phyloP scores from a whole-genome alignment of 1,140 invertebrate genomes.

The Subanguina moxae region DNA sequence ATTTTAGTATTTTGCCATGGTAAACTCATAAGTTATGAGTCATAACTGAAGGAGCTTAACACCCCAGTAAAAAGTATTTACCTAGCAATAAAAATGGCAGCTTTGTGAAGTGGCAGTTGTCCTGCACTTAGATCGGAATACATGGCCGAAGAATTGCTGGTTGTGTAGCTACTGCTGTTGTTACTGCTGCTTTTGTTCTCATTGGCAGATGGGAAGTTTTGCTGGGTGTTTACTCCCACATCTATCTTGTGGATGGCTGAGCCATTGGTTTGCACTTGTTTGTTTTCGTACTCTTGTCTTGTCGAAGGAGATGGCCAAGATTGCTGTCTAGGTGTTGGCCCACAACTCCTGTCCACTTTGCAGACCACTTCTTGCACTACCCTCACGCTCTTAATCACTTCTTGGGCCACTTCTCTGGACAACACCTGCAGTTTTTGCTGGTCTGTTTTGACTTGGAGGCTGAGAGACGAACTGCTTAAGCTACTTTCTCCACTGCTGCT shows the following conservation, averaged over 20 bases:
- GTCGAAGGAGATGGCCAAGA: background rate
- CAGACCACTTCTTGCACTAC: background rate
- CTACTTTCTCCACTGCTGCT: slow-evolving; percentile 6
- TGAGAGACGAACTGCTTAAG: background rate
- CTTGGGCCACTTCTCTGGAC: background rate
- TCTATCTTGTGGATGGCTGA: background rate
- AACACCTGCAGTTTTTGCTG: background rate
- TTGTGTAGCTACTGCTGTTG: background rate
- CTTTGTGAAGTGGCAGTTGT: slow-evolving; percentile 1
- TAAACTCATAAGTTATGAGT: background rate
- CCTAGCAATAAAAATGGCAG: background rate
- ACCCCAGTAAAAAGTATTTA: too few species aligned
- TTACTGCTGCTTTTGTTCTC: background rate
- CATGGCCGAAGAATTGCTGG: background rate
- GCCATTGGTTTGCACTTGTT: slow-evolving; percentile 5
- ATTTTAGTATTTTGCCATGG: too few species aligned
- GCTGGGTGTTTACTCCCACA: background rate
- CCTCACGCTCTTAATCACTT: slow-evolving; percentile 5
- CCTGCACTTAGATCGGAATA: slow-evolving; percentile 6
- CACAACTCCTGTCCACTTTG: slow-evolving; percentile 8
- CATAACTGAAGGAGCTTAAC: too few species aligned
- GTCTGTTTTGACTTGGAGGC: background rate
- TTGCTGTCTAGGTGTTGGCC: background rate
- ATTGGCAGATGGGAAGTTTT: background rate
- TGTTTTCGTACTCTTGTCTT: background rate